These are phyloP conservation scores for Penaeus vannamei DNA, from an alignment of 1,140 invertebrate genomes.

Conservation along the genomic window DNA sequence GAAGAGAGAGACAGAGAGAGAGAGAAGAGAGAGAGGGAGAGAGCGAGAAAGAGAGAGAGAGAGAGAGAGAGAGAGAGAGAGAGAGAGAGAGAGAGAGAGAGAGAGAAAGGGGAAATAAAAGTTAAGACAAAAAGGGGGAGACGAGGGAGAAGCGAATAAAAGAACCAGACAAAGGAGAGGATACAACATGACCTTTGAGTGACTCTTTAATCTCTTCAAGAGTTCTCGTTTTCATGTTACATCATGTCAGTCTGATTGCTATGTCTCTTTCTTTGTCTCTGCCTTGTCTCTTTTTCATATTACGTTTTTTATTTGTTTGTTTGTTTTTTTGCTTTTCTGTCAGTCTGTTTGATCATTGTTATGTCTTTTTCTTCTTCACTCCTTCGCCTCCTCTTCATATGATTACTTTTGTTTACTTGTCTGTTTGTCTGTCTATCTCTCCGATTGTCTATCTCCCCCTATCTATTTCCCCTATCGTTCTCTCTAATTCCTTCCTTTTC, in stretches of 20 bases:
- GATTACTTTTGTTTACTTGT: not conserved
- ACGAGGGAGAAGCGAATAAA: not conserved
- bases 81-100: not conserved
- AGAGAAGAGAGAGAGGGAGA: not conserved
- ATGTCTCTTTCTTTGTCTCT: too few relatives aligned
- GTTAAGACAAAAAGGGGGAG: not conserved
- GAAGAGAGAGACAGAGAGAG: not conserved
- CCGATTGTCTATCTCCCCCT: not conserved
- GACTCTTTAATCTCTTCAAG: too few relatives aligned
- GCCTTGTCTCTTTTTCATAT: not conserved
- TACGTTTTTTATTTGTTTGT: not conserved
- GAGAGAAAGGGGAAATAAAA: not conserved
- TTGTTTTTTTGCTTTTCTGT: not conserved
- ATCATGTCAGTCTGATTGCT: too few relatives aligned
- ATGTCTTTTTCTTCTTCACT: constrained; percentile 4
- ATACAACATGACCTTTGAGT: too few relatives aligned
- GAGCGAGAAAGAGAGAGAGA: not conserved
- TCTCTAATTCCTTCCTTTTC: not conserved
- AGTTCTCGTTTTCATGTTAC: too few relatives aligned
- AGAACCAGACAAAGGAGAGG: too few relatives aligned
- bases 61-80: not conserved
- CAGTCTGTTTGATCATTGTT: too few relatives aligned
- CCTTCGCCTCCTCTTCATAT: not conserved
- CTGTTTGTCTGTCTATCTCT: not conserved
- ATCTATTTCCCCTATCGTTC: not conserved